Evolutionary conservation across 1,140 invertebrate species (phyloP).

Genomic region (Drosophila kikkawai): DNA sequence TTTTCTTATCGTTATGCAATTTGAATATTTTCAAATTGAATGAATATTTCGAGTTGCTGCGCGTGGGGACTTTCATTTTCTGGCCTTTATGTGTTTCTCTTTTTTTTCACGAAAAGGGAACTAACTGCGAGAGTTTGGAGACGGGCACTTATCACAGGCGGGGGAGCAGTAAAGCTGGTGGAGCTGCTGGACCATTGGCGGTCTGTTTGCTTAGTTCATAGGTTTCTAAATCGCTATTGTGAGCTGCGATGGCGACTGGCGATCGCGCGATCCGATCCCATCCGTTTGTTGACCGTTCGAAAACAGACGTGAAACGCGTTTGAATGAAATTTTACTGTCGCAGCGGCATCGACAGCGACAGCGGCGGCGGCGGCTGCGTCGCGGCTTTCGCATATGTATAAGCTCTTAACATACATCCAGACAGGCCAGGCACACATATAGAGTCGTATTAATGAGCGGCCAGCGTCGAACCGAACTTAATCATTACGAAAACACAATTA

Average conservation of each 20-base stretch:
- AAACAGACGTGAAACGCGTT: slow-evolving; percentile 79
- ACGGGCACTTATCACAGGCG: slow-evolving; percentile 42
- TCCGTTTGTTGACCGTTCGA: slow-evolving; percentile 69
- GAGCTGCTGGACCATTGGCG: slow-evolving; percentile 7
- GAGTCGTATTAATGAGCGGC: slow-evolving; percentile 63
- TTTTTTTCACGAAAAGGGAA: slow-evolving; percentile 11
- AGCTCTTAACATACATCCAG: slow-evolving; percentile 51
- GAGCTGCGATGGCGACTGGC: slow-evolving; percentile 19
- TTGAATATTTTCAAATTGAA: slow-evolving; percentile 84
- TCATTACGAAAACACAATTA: slow-evolving; percentile 73
- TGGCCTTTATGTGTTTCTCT: slow-evolving; percentile 13
- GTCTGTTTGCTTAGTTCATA: slow-evolving; percentile 23
- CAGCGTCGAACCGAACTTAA: slow-evolving; percentile 61
- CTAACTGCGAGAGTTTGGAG: slow-evolving; percentile 26
- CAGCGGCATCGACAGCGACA: slow-evolving; percentile 16
- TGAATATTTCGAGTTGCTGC: slow-evolving; percentile 77
- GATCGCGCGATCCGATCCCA: slow-evolving; percentile 55
- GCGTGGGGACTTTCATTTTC: slow-evolving; percentile 81
- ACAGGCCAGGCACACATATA: slow-evolving; percentile 17
- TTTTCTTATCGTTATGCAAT: slow-evolving; percentile 84
- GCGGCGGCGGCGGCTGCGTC: slow-evolving; percentile 14
- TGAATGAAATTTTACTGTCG: slow-evolving; percentile 80
- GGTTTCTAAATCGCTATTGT: slow-evolving; percentile 31
- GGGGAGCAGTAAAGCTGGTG: not conserved
- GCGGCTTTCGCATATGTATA: slow-evolving; percentile 70